A percentile compares a stretch with the other conserved stretches of the same genome.
phyloP scores from a whole-genome alignment of 2,888 invertebrate species.

The Criorhina ranunculi region DNA sequence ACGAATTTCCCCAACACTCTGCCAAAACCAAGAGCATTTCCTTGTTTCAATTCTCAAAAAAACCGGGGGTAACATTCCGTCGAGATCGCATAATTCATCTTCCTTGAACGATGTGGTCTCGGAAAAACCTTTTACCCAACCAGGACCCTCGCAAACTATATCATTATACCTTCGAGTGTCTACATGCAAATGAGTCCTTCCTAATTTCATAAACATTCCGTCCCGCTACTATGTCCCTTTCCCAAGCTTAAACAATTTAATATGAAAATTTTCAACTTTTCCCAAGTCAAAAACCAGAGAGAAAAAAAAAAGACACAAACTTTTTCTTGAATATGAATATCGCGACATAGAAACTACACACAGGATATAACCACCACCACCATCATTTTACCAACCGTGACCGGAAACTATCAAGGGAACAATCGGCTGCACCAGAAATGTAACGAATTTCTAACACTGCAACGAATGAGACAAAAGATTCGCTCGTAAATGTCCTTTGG shows the following conservation, averaged over 20 bases:
- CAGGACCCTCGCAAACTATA: constrained; percentile 1
- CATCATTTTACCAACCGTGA: constrained; percentile 29
- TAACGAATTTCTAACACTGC: constrained; percentile 59
- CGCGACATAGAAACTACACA: constrained; percentile 8
- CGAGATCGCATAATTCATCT: constrained; percentile 55
- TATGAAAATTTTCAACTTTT: constrained; percentile 50
- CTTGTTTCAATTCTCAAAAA: constrained; percentile 4
- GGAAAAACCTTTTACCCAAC: background rate
- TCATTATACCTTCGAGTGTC: constrained; percentile 51
- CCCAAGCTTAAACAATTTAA: constrained; percentile 55
- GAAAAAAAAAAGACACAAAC: background rate
- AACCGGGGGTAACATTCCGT: constrained; percentile 27
- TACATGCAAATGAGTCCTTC: constrained; percentile 68
- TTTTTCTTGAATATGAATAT: constrained; percentile 59
- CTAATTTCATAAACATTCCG: constrained; percentile 70
- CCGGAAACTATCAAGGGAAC: constrained; percentile 67
- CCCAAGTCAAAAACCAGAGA: background rate
- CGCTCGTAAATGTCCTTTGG: constrained; percentile 48
- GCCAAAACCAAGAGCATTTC: constrained; percentile 31
- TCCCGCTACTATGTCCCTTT: constrained; percentile 27
- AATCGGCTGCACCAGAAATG: constrained; percentile 68
- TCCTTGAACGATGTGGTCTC: constrained; percentile 25
- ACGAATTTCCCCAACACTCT: constrained; percentile 35
- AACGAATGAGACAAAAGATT: constrained; percentile 55
- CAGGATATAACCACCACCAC: constrained; percentile 4